Evolutionary conservation across 1,140 invertebrate species (phyloP), one percentile per base, ranked within the genome.

Genomic region (Dolichoris vasculosae): DNA sequence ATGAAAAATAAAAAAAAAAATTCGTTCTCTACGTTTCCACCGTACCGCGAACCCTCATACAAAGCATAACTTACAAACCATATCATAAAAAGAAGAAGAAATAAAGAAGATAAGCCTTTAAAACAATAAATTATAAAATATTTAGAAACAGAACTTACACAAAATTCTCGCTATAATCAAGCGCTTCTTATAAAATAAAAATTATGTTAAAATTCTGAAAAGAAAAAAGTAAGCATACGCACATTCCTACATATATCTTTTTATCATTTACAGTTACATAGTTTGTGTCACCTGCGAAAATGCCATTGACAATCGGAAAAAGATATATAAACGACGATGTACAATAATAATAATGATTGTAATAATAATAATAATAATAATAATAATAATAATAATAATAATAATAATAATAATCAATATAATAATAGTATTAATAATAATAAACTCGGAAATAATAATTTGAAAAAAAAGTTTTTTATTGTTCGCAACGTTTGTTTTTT

Each of bases 121-220:
- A 85, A 85, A 85, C 78, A 85, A 85, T 80, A 76, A 85, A 85
- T 85, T 85, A 85, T 85, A 85, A 84, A 79, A 85, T 81, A 85
- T 80, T 81, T 40, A 80, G 78, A 85, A 84, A 85, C 78, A 81
- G 67, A 85, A 73, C 69, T 85, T 81, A 81, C 64, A 81, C 78
- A 79, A 38, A 77, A 83, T 67, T 76, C 77, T 79, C 38, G 48
- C 73, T 63, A 80, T 67, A 85, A 85, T 80, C 23, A 64, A 84
- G 38, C 83, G 76, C 83, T 84, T 48, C 63, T 84, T 80, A 80
- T 59, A 80, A 80, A 80, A 64, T 80, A 80, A 67, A 43, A 80
- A 64, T 40, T 80, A 64, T 46, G 35, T 76, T 75, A 80, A 85
- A 80, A 80, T 80, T 51, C 46, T 55, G 46, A 84, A 71, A 76